Percentiles rank a stretch among this genome's conserved stretches.
Evolutionary conservation across 2,113 vertebrate species (phyloP).

Genomic region (Hemichromis elongatus): DNA sequence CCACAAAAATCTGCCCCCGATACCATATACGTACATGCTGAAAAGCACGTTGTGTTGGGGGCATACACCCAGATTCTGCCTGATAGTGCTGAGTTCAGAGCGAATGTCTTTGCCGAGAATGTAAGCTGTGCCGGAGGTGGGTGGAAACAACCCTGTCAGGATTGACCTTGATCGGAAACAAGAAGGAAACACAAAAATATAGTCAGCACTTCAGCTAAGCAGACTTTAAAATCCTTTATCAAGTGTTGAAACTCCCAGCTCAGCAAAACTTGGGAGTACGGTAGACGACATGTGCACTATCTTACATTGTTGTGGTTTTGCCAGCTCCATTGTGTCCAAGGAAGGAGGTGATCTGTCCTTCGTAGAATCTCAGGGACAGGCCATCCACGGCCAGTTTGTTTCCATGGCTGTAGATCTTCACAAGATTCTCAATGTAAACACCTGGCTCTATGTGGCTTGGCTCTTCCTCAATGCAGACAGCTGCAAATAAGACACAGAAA

Average conservation of each 20-base stretch:
- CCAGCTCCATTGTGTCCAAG: constrained; percentile 97
- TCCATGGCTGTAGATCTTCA: constrained; percentile 93
- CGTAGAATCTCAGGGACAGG: constrained; percentile 90
- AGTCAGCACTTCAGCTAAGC: neutral
- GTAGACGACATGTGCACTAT: neutral
- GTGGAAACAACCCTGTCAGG: constrained; percentile 94
- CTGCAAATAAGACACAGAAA: constrained; percentile 51
- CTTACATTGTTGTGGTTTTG: constrained; percentile 99
- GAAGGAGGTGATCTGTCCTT: constrained; percentile 97
- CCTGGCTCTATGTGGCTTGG: constrained; percentile 87
- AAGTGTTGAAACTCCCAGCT: neutral
- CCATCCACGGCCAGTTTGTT: constrained; percentile 94
- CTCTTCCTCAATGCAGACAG: constrained; percentile 90
- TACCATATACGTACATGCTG: constrained; percentile 82
- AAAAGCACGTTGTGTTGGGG: constrained; percentile 98
- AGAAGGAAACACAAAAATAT: neutral
- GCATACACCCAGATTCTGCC: constrained; percentile 93
- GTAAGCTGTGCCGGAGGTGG: constrained; percentile 94
- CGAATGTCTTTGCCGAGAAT: constrained; percentile 95
- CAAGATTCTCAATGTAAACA: constrained; percentile 93
- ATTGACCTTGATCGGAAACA: constrained; percentile 82
- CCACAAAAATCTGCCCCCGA: no score
- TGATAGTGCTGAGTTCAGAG: constrained; percentile 84
- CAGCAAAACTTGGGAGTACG: neutral
- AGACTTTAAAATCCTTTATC: neutral